Evolutionary conservation across 2,797 vertebrate genomes (phyloP).

Genomic region (Esox masquinongy): DNA sequence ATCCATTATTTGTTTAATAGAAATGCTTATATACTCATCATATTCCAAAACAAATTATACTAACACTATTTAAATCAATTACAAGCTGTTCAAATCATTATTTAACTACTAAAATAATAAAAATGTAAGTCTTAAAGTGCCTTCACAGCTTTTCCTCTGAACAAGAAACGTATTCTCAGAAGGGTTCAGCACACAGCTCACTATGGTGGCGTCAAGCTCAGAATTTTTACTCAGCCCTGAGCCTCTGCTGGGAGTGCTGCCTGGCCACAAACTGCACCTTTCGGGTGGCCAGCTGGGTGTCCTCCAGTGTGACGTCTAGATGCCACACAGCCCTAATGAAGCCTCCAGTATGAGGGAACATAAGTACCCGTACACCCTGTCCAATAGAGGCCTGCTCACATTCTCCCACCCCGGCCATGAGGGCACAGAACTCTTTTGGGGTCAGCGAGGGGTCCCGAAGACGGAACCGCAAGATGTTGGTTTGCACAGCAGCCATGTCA

Average conservation of each 20-base stretch:
- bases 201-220: background rate
- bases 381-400: slow-evolving; percentile 69
- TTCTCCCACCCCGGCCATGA: slow-evolving; percentile 64
- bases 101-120: background rate
- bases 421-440: slow-evolving; percentile 71
- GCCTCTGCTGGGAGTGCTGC: slow-evolving; percentile 50
- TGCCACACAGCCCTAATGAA: slow-evolving; percentile 81
- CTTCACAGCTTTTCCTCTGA: background rate
- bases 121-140: slow-evolving; percentile 5
- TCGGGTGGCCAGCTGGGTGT: slow-evolving; percentile 75
- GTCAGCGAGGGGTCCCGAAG: slow-evolving; percentile 44
- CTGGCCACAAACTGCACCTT: slow-evolving; percentile 80
- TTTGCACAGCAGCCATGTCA: slow-evolving; percentile 72
- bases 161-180: background rate
- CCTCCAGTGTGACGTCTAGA: slow-evolving; percentile 66
- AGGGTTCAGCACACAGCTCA: background rate
- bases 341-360: slow-evolving; percentile 71
- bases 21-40: background rate
- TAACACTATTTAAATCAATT: background rate
- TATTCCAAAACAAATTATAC: background rate
- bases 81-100: background rate
- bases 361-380: slow-evolving; percentile 69
- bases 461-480: slow-evolving; percentile 79
- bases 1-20: background rate
- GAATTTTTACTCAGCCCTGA: slow-evolving; percentile 17